These are phyloP conservation scores for Engystomops pustulosus DNA, from an alignment of 2,113 vertebrate species.

Conservation along the genomic window DNA sequence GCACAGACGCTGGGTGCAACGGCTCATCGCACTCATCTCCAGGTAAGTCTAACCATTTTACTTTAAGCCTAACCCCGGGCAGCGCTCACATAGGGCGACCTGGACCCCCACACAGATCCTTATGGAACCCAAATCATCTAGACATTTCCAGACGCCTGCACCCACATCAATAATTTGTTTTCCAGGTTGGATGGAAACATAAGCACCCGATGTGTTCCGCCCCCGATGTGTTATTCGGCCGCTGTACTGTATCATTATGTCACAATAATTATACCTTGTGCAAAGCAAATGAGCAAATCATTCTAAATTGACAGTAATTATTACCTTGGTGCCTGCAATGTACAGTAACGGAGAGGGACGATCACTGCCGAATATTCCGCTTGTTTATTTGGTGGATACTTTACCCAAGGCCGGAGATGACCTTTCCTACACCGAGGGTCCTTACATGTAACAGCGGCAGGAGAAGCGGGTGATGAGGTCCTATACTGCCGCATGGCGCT, in stretches of 20 bases:
- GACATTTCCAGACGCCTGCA: not conserved
- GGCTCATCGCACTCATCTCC: no score
- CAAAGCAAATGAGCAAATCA: slow-evolving; percentile 1
- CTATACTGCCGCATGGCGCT: no score
- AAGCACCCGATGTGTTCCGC: not conserved
- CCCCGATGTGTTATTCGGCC: slow-evolving; percentile 8
- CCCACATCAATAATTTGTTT: not conserved
- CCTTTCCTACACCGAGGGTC: not conserved
- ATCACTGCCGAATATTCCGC: not conserved
- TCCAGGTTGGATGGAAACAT: slow-evolving; percentile 16
- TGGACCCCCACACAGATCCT: no score
- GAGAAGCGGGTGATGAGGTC: no score
- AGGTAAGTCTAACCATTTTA: no score
- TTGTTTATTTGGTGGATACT: not conserved
- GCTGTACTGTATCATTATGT: slow-evolving; percentile 21
- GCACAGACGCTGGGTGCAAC: no score
- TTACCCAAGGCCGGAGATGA: not conserved
- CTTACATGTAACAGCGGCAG: no score
- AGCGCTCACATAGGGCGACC: no score
- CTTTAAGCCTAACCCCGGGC: no score
- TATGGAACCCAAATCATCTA: no score
- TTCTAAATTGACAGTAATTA: slow-evolving; percentile 3
- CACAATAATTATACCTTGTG: slow-evolving; percentile 9
- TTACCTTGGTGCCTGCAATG: not conserved
- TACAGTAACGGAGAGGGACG: not conserved